Percentiles rank a stretch among this genome's conserved stretches.
Conservation (phyloP, 2,113 vertebrate species). For the Ciconia maguari region DNA sequence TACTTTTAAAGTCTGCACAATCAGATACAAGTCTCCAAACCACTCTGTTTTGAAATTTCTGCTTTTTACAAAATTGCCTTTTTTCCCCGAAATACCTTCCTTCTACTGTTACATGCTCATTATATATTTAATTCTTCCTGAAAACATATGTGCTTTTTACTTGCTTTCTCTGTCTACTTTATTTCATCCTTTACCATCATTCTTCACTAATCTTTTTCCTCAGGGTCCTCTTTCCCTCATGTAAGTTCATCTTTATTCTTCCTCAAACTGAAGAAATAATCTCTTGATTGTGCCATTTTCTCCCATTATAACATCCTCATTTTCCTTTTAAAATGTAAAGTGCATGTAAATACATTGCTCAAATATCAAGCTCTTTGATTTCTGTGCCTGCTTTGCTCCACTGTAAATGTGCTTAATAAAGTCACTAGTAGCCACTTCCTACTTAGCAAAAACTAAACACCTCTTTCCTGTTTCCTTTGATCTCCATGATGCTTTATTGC, state of each 20-base stretch:
- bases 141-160: background rate
- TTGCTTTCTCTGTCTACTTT: background rate
- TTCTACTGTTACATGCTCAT: background rate
- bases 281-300: background rate
- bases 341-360: background rate
- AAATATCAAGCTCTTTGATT: background rate
- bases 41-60: background rate
- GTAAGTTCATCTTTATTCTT: slow-evolving; percentile 9
- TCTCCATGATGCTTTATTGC: background rate
- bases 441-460: background rate
- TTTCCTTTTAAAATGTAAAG: background rate
- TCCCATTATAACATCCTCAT: background rate
- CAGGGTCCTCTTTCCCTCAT: background rate
- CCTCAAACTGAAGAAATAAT: background rate
- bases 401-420: background rate
- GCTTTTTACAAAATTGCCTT: background rate
- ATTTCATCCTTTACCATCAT: background rate
- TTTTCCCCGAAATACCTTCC: background rate
- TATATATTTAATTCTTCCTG: background rate
- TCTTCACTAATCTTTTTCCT: slow-evolving; percentile 10
- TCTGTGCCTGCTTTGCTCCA: background rate
- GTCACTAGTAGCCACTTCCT: background rate
- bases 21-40: background rate
- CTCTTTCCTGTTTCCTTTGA: background rate
- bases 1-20: background rate